Evolutionary conservation across 2,113 vertebrate genomes (phyloP), one percentile per base, ranked within the genome.

Genomic region (Herpetotheres cachinnans): DNA sequence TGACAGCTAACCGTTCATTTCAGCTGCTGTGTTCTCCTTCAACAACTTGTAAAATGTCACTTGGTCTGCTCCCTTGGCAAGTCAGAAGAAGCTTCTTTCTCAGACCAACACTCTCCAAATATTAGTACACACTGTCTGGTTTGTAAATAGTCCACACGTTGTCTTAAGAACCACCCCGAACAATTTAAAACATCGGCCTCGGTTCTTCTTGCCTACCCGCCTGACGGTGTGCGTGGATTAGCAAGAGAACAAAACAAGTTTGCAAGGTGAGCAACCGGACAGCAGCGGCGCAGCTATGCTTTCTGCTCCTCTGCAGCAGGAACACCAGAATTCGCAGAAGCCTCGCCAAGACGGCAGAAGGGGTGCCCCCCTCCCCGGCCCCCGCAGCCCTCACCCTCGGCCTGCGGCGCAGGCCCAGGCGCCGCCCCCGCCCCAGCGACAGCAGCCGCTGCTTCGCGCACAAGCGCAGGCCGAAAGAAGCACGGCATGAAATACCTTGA

Each of bases 231-330:
- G 11, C 0, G 58, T 1, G 44, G 62, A 27, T 42, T 16, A 73
- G 10, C 34, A 25, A 32, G 22, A 12, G 40, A 44, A 47, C 26
- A 20, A 21, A 20, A 21, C 4, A 32, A 42, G 21, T 2, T 3
- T 8, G 16, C 0, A 15, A 55, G 63, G 0, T 2, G 63, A 44
- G 82, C 71, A 20, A 29, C 18, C 2, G 4, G 61, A 2, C 34
- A 21, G 55, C 59, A 36, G 49, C 1, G 6, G 9, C 1, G 24
- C 63, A 22, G 59, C 47, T 7, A 5, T 0, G 0, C 38, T 9
- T 3, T 1, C 83, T 1, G 1, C 21, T 13, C 38, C 13, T 0
- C n/a, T 22, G 6, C 55, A 30, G 61, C 55, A 6, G 13, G 0
- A 3, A 38, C 11, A 2, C 29, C 20, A 4, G 2, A 10, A 5